Evolutionary conservation across 2,113 vertebrate genomes (phyloP).

Genomic region (Gasterosteus nipponicus): DNA sequence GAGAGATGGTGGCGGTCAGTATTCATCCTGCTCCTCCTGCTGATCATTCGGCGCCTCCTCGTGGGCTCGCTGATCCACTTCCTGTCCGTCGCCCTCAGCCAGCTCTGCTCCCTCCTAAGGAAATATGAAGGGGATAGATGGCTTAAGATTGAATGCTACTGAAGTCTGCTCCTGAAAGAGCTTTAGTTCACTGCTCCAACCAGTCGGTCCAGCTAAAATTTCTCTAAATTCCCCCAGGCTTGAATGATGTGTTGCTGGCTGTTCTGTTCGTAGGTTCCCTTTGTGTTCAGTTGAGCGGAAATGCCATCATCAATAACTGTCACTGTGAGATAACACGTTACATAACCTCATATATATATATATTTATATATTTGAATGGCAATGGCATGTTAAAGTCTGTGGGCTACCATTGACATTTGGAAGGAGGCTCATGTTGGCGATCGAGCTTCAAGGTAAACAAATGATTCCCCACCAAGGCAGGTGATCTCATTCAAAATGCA

Average conservation of each 20-base stretch:
- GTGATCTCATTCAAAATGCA: conserved; percentile 22
- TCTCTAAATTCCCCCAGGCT: neutral
- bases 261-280: neutral
- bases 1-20: conserved; percentile 84
- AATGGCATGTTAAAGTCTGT: neutral
- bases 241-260: neutral
- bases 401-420: neutral
- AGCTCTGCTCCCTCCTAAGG: conserved; percentile 89
- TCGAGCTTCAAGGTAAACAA: conserved; percentile 2
- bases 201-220: neutral
- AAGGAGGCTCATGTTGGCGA: neutral
- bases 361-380: neutral
- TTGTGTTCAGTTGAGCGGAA: neutral
- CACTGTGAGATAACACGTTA: neutral
- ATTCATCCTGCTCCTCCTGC: conserved; percentile 96
- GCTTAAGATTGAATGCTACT: neutral
- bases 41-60: conserved; percentile 88
- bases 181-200: neutral
- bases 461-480: conserved; percentile 30
- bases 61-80: conserved; percentile 88
- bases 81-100: conserved; percentile 84
- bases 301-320: neutral
- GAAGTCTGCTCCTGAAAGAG: neutral
- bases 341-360: neutral
- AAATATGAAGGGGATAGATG: neutral